phyloP scores from a whole-genome alignment of 2,113 vertebrate species.

The Mus spicilegus region DNA sequence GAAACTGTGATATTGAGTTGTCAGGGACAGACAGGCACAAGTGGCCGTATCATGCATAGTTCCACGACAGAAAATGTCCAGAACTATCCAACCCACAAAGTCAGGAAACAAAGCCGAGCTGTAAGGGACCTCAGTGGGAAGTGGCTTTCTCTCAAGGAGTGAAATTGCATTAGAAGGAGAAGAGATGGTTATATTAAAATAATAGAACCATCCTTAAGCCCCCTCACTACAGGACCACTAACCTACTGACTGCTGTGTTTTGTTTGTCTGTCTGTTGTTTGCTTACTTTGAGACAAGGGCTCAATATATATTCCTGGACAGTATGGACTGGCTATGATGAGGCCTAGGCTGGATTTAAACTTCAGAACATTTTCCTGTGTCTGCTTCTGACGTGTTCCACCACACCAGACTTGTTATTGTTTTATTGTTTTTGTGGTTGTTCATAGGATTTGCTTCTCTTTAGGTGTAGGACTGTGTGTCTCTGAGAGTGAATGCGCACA shows the following conservation, averaged over 20 bases:
- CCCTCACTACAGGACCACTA: neutral
- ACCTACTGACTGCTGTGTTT: neutral
- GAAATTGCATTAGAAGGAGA: neutral
- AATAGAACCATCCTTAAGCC: neutral
- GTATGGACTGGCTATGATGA: neutral
- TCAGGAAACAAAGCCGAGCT: neutral
- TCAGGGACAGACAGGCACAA: neutral
- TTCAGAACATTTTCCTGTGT: neutral
- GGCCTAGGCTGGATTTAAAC: neutral
- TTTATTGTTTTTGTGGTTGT: neutral
- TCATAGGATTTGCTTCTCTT: neutral
- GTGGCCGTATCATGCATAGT: no score
- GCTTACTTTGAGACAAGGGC: neutral
- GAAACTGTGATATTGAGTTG: neutral
- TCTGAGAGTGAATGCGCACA: neutral
- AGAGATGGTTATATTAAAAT: neutral
- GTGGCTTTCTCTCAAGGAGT: neutral
- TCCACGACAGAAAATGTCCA: neutral
- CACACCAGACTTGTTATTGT: neutral
- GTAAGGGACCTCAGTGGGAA: neutral
- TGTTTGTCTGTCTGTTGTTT: neutral
- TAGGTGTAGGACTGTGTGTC: neutral
- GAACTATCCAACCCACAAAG: neutral
- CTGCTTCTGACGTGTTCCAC: neutral
- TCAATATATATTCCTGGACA: neutral